phyloP scores from a whole-genome alignment of 2,113 vertebrate genomes.

The Ictalurus furcatus region DNA sequence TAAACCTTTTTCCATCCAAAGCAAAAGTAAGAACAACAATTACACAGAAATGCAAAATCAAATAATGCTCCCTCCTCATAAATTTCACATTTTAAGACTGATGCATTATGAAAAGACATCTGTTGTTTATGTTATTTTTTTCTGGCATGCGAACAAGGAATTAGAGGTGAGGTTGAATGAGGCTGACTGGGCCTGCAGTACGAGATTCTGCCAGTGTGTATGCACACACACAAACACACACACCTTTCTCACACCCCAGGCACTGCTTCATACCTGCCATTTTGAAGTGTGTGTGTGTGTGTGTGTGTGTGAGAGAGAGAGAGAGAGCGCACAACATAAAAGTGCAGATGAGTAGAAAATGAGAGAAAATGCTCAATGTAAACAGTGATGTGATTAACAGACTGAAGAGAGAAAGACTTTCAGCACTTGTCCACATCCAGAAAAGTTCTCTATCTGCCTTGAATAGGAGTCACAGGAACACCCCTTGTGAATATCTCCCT shows the following conservation, averaged over 20 bases:
- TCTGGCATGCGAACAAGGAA: constrained; percentile 62
- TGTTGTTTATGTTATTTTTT: constrained; percentile 64
- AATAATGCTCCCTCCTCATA: constrained; percentile 20
- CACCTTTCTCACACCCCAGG: constrained; percentile 9
- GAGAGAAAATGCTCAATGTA: neutral
- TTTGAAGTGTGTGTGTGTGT: neutral
- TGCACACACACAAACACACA: constrained; percentile 28
- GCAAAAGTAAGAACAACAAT: neutral
- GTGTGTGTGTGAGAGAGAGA: no score
- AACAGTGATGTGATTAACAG: constrained; percentile 17
- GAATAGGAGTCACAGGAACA: neutral
- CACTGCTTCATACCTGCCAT: constrained; percentile 13
- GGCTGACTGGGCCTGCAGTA: constrained; percentile 56
- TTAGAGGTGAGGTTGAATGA: constrained; percentile 55
- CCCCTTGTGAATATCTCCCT: no score
- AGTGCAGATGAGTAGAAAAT: constrained; percentile 15
- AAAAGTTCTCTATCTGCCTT: neutral
- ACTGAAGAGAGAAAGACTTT: neutral
- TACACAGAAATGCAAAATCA: constrained; percentile 5
- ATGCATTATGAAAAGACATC: constrained; percentile 54
- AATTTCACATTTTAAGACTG: constrained; percentile 50
- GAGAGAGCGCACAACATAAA: neutral
- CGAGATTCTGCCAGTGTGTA: constrained; percentile 48
- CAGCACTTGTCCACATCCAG: constrained; percentile 8
- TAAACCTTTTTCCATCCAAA: neutral